Evolutionary conservation across 2,888 invertebrate genomes (phyloP).

Genomic region (Macropis europaea): DNA sequence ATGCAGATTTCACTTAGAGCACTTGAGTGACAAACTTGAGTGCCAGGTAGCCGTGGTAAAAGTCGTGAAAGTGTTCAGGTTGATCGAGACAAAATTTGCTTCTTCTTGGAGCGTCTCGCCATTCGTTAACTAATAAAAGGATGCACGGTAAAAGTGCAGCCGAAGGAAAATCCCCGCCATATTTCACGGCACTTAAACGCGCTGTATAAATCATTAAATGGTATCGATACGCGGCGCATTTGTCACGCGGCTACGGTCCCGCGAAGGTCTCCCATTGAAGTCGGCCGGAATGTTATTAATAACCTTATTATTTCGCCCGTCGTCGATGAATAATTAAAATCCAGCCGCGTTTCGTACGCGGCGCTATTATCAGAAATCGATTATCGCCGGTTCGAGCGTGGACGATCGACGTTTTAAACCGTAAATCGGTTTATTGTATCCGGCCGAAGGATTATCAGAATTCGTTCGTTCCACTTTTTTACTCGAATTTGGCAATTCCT

Average conservation of each 20-base stretch:
- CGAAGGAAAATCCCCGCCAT: not conserved
- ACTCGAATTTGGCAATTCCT: too few relatives aligned
- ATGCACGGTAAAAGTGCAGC: not conserved
- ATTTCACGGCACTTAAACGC: not conserved
- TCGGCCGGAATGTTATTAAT: slow-evolving; percentile 1
- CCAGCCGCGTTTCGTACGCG: not conserved
- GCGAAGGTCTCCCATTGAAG: not conserved
- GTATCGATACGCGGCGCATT: slow-evolving; percentile 11
- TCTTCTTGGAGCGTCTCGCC: too few relatives aligned
- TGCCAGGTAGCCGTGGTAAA: too few relatives aligned
- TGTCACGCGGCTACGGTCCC: not conserved
- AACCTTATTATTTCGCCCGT: slow-evolving; percentile 22
- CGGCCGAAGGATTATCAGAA: too few relatives aligned
- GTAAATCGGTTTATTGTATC: not conserved
- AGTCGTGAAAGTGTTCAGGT: too few relatives aligned
- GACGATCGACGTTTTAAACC: not conserved
- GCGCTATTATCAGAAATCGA: slow-evolving; percentile 19
- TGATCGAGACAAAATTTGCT: too few relatives aligned
- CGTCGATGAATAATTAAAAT: slow-evolving; percentile 21
- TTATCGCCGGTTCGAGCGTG: slow-evolving; percentile 7
- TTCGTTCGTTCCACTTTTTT: too few relatives aligned
- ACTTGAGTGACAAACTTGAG: too few relatives aligned
- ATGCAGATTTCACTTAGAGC: too few relatives aligned
- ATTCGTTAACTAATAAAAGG: too few relatives aligned
- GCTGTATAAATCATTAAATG: slow-evolving; percentile 9